phyloP scores from a whole-genome alignment of 2,797 vertebrate species.

The Dallia pectoralis region DNA sequence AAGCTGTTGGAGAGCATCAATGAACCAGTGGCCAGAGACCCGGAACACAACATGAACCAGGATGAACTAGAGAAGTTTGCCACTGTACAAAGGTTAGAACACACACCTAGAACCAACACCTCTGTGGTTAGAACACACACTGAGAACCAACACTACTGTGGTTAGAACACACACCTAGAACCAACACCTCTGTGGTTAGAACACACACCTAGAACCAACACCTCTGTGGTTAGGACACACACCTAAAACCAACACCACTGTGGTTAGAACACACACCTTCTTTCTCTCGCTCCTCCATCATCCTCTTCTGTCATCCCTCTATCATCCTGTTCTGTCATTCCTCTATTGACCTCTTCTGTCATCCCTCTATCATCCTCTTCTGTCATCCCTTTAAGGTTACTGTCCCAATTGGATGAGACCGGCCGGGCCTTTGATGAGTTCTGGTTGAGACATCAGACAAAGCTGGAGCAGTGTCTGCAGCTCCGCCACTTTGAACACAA shows the following conservation, averaged over 20 bases:
- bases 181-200: neutral
- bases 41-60: constrained; percentile 87
- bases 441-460: constrained; percentile 92
- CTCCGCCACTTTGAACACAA: constrained; percentile 92
- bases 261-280: constrained; percentile 1
- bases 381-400: constrained; percentile 71
- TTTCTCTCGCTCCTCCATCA: neutral
- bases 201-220: neutral
- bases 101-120: neutral
- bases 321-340: neutral
- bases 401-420: constrained; percentile 90
- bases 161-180: neutral
- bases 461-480: constrained; percentile 90
- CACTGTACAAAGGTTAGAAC: constrained; percentile 86
- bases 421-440: constrained; percentile 94
- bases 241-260: too few species aligned
- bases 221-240: neutral
- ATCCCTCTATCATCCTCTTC: neutral
- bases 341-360: neutral
- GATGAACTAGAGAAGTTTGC: constrained; percentile 92
- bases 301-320: neutral
- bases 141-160: neutral
- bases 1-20: constrained; percentile 85
- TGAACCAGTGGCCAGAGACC: constrained; percentile 80
- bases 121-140: neutral